These are phyloP conservation scores for Helogale parvula DNA, from an alignment of 2,113 vertebrate species.

Conservation along the genomic window DNA sequence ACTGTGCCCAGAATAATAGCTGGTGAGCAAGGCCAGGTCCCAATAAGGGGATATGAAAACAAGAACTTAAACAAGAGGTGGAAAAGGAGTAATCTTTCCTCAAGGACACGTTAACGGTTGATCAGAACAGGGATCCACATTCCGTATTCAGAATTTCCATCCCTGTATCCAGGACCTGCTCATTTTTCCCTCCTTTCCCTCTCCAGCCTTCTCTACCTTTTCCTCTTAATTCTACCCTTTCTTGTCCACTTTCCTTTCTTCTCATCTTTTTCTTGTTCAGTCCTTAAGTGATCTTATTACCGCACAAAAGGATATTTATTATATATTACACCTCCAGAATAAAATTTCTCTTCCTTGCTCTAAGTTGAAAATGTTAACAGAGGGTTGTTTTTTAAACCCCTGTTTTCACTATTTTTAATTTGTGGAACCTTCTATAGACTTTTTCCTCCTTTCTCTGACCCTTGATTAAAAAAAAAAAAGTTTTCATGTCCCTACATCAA, in stretches of 20 bases:
- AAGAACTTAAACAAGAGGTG: not conserved
- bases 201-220: not conserved
- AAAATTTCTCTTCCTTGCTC: not conserved
- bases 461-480: not conserved
- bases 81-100: not conserved
- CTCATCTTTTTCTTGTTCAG: not conserved
- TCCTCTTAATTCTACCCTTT: not conserved
- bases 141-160: no score
- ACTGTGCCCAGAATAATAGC: no score
- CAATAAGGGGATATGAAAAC: not conserved
- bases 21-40: not conserved
- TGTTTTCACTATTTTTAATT: slow-evolving; percentile 35
- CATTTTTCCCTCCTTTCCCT: not conserved
- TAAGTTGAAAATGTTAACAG: slow-evolving; percentile 2
- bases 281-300: not conserved
- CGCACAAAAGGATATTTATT: not conserved
- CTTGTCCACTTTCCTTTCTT: not conserved
- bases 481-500: not conserved
- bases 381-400: slow-evolving; percentile 5
- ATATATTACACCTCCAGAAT: slow-evolving; percentile 6
- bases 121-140: not conserved
- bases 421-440: not conserved
- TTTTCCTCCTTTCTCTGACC: not conserved
- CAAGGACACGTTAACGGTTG: not conserved
- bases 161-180: not conserved